Evolutionary conservation across 2,888 invertebrate genomes (phyloP).

Genomic region (Andrena trimmerana): DNA sequence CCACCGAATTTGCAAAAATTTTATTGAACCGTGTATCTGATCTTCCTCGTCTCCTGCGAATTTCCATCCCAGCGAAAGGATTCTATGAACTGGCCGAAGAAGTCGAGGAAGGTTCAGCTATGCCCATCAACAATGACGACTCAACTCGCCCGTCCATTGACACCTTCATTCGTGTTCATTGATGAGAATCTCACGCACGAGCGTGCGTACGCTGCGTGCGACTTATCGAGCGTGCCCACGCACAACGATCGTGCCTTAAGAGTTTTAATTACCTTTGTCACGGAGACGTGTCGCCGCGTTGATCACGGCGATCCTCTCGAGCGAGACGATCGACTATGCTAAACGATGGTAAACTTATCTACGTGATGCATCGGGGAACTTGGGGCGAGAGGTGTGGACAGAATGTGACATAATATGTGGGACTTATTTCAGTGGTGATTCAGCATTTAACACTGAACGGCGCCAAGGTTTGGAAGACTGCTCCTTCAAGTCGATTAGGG

Average conservation of each 20-base stretch:
- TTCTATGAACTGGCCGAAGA: background rate
- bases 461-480: no score
- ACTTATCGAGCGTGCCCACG: conserved; percentile 49
- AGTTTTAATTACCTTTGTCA: conserved; percentile 46
- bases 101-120: background rate
- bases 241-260: conserved; percentile 32
- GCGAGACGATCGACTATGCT: conserved; percentile 11
- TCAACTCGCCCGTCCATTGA: conserved; percentile 16
- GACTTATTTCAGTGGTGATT: no score
- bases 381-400: background rate
- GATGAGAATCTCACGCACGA: conserved; percentile 31
- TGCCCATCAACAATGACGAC: background rate
- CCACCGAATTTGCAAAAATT: no score
- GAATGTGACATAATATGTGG: no score
- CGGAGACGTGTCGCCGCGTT: conserved; percentile 34
- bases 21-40: no score
- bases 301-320: conserved; percentile 5
- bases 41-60: no score
- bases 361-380: conserved; percentile 2
- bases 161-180: conserved; percentile 34
- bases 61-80: no score
- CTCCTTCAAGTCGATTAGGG: no score
- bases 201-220: conserved; percentile 24
- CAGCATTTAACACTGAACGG: no score
- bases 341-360: conserved; percentile 14